Evolutionary conservation across 2,113 vertebrate species (phyloP).

Genomic region (Urocitellus parryii): DNA sequence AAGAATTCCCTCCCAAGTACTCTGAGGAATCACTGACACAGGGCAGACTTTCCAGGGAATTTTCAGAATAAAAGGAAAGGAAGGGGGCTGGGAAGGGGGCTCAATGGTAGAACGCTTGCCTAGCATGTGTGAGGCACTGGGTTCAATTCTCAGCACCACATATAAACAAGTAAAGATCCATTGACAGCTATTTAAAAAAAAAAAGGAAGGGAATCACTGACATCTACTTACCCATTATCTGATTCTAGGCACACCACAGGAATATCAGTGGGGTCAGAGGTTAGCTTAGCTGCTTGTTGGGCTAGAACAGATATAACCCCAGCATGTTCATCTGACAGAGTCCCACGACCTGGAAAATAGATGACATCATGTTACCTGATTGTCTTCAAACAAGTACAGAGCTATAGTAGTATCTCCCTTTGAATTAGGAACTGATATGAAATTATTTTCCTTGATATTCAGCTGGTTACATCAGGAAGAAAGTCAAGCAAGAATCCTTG

Average conservation of each 20-base stretch:
- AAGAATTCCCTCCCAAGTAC: background rate
- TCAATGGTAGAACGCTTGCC: too few species aligned
- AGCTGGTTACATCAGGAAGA: background rate
- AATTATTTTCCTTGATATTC: background rate
- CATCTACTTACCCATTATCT: conserved; percentile 92
- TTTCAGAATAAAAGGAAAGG: conserved; percentile 12
- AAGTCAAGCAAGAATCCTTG: conserved; percentile 30
- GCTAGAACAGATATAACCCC: conserved; percentile 96
- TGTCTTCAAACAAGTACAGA: background rate
- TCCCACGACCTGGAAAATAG: conserved; percentile 92
- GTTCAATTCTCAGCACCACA: too few species aligned
- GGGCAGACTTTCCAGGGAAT: background rate
- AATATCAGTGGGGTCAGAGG: conserved; percentile 93
- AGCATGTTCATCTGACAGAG: conserved; percentile 96
- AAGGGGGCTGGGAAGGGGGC: background rate
- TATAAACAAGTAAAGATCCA: too few species aligned
- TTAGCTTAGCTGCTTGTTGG: conserved; percentile 94
- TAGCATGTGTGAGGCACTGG: too few species aligned
- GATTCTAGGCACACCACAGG: conserved; percentile 98
- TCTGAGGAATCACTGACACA: background rate
- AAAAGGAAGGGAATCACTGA: background rate
- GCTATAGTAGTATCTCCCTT: background rate
- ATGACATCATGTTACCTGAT: background rate
- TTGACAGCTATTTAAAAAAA: background rate
- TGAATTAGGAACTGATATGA: background rate